Base-by-base conservation (phyloP, 2,113 vertebrate genomes). In the Origma solitaria region DNA sequence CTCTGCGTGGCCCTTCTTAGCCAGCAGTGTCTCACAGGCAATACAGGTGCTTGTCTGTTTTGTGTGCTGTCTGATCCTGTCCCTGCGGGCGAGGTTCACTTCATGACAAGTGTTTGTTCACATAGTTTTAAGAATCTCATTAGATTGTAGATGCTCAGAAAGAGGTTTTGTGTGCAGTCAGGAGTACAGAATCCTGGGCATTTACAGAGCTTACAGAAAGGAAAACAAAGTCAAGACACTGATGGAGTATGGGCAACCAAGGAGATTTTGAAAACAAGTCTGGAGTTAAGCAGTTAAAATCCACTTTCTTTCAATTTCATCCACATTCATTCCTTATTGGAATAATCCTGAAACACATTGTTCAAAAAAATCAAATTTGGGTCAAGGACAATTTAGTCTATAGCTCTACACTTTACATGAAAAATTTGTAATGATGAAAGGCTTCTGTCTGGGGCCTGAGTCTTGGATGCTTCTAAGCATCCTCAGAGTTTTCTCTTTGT, bases 1-100 rank as follows among this genome's bases (percentile, higher is more conserved):
- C 15, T 0, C 0, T 45, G 15, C 20, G 3, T 38, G 12, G 5
- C 19, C 3, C 44, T 56, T 90, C 35, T 38, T 35, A 19, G 19
- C 15, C 35, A 50, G 15, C 24, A 24, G 23, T 3, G 6, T 69
- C 30, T 65, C 3, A 0, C 4, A 53, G 57, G 24, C 71, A 51
- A 69, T 27, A 27, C 15, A 62, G 23, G 9, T 42, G 27, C 23
- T 22, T 62, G 15, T 38, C 40, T n/a, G 25, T 69, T 79, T 56
- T 35, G 9, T 53, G 24, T 40, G 27, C 31, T 38, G 10, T 76
- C 57, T 76, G n/a, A 60, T 68, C 42, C 49, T 64, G 24, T 37
- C 57, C 11, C 49, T 69, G 3, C 0, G 1, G 27, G 23, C 6
- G 1, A 40, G 22, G 12, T 44, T 12, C 60, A 12, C 27, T 71